Evolutionary conservation across 2,797 vertebrate species (phyloP).

Genomic region (Pristis pectinata): DNA sequence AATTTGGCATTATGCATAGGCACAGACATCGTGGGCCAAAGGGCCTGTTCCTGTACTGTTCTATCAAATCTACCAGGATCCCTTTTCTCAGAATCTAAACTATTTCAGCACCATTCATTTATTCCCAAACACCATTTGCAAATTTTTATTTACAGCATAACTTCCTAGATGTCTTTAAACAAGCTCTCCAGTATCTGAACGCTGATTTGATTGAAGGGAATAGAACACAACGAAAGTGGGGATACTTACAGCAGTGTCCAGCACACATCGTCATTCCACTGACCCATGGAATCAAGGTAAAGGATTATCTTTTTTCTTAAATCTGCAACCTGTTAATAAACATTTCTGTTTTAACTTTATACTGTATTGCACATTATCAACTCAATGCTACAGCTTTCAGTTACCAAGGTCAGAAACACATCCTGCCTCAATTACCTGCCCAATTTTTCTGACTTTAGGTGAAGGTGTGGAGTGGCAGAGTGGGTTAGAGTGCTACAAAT

Average conservation of each 20-base stretch:
- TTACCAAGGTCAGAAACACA: neutral
- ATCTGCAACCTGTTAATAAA: constrained; percentile 70
- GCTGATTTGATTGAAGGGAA: neutral
- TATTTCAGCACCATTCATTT: neutral
- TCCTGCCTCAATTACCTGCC: constrained; percentile 22
- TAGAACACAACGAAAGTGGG: neutral
- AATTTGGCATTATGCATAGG: no score
- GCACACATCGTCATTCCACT: constrained; percentile 74
- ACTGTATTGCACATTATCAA: neutral
- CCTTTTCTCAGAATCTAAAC: neutral
- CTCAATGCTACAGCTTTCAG: neutral
- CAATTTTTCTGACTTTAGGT: neutral
- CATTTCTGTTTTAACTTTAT: neutral
- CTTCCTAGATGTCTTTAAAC: neutral
- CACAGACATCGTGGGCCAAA: no score
- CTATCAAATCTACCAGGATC: neutral
- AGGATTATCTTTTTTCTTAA: constrained; percentile 67
- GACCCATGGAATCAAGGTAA: constrained; percentile 83
- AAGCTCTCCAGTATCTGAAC: neutral
- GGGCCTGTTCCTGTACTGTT: no score
- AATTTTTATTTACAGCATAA: neutral
- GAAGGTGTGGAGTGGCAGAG: neutral
- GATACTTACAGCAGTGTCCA: constrained; percentile 73
- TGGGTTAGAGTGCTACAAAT: neutral
- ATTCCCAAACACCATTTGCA: neutral